A percentile compares a stretch with the other conserved stretches of the same genome.
Evolutionary conservation across 2,797 vertebrate genomes (phyloP).

Genomic region (Nasua narica): DNA sequence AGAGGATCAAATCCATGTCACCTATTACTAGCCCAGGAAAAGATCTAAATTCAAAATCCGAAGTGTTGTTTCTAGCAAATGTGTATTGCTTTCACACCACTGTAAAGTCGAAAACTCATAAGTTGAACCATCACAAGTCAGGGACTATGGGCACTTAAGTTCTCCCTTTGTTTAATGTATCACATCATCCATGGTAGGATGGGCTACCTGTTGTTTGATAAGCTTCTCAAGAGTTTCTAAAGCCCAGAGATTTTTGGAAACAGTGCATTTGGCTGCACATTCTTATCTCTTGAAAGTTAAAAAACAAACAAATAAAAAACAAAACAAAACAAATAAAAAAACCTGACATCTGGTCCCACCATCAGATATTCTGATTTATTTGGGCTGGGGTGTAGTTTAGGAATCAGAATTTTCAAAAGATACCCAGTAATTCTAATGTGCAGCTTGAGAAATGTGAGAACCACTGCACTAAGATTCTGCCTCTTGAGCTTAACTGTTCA

Average conservation of each 20-base stretch:
- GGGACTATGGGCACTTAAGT: neutral
- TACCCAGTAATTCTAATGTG: neutral
- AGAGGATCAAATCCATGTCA: neutral
- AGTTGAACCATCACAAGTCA: neutral
- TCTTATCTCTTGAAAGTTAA: neutral
- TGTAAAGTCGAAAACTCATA: neutral
- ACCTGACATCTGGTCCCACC: neutral
- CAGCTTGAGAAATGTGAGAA: neutral
- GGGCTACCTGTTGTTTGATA: neutral
- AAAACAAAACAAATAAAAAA: too few species aligned
- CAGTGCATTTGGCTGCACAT: neutral
- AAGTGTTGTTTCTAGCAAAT: neutral
- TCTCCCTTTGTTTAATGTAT: neutral
- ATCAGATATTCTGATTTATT: neutral
- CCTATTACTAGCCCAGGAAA: neutral
- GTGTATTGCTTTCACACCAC: neutral
- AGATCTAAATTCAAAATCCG: neutral
- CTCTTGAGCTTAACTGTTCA: neutral
- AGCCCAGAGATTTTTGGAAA: neutral
- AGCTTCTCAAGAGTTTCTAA: neutral
- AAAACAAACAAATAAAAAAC: neutral
- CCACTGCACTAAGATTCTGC: neutral
- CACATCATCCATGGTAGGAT: neutral
- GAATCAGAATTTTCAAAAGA: neutral
- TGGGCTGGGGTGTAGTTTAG: neutral